Percentiles rank a stretch among this genome's conserved stretches.
These are phyloP conservation scores for Felis chaus DNA, from an alignment of 2,113 vertebrate genomes.

Conservation along the genomic window DNA sequence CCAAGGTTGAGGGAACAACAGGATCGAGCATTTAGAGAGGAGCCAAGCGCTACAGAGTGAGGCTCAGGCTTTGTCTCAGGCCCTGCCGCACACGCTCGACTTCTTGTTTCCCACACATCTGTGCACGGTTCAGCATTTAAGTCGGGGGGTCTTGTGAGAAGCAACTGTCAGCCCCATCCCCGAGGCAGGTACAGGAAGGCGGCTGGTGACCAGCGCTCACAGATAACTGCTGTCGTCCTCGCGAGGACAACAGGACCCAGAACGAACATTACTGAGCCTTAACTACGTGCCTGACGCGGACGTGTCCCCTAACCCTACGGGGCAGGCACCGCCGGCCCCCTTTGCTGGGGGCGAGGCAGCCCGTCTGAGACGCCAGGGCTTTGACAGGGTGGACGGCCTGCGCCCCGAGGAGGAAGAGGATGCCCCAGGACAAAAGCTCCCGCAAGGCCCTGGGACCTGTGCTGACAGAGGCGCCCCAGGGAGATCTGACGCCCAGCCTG, in stretches of 20 bases:
- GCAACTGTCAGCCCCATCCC: not conserved
- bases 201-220: not conserved
- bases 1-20: constrained; percentile 43
- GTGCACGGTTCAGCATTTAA: not conserved
- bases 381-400: accelerated
- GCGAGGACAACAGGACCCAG: not conserved
- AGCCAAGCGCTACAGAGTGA: not conserved
- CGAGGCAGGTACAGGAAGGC: not conserved
- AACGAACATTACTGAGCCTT: not conserved
- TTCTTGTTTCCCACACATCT: not conserved
- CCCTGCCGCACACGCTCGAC: not conserved
- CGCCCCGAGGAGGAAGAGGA: accelerated
- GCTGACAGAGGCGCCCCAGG: not conserved
- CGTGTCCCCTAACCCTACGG: accelerated
- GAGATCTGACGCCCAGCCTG: not conserved
- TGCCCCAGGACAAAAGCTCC: accelerated
- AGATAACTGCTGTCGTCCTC: accelerated
- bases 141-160: accelerated
- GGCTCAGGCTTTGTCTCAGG: not conserved
- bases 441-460: accelerated
- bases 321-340: not conserved
- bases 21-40: not conserved
- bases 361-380: accelerated
- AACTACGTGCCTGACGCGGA: not conserved
- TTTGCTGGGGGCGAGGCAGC: not conserved